phyloP scores from a whole-genome alignment of 2,888 invertebrate species.

The Ypsolopha scabrella region DNA sequence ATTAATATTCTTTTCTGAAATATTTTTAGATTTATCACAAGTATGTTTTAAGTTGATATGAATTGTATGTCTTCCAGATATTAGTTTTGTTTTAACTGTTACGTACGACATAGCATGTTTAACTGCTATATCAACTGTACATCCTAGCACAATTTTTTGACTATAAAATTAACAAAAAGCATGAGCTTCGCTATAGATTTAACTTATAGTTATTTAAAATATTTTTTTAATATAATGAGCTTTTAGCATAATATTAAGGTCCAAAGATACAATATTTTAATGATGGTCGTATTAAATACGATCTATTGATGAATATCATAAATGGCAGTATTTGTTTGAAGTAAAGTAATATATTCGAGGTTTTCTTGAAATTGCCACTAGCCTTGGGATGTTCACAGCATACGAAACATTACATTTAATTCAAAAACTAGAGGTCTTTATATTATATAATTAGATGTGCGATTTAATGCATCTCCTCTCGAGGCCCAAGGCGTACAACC shows the following conservation, averaged over 20 bases:
- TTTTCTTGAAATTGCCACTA: too few species aligned
- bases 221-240: constrained; percentile 33
- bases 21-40: constrained; percentile 2
- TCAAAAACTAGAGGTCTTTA: too few species aligned
- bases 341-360: constrained; percentile 7
- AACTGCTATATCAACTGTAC: constrained; percentile 12
- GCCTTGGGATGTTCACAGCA: too few species aligned
- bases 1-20: constrained; percentile 2
- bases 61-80: constrained; percentile 52
- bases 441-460: too few species aligned
- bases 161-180: constrained; percentile 30
- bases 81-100: constrained; percentile 26
- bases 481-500: too few species aligned
- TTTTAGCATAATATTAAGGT: constrained; percentile 53
- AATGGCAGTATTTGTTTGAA: constrained; percentile 50
- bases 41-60: constrained; percentile 26
- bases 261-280: constrained; percentile 43
- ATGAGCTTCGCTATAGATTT: constrained; percentile 46
- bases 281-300: constrained; percentile 43
- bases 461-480: too few species aligned
- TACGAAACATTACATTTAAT: too few species aligned
- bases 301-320: constrained; percentile 25
- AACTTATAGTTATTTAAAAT: constrained; percentile 31
- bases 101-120: constrained; percentile 25
- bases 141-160: constrained; percentile 44